Evolutionary conservation across 2,888 invertebrate genomes (phyloP).

Genomic region (Bombyx huttoni): DNA sequence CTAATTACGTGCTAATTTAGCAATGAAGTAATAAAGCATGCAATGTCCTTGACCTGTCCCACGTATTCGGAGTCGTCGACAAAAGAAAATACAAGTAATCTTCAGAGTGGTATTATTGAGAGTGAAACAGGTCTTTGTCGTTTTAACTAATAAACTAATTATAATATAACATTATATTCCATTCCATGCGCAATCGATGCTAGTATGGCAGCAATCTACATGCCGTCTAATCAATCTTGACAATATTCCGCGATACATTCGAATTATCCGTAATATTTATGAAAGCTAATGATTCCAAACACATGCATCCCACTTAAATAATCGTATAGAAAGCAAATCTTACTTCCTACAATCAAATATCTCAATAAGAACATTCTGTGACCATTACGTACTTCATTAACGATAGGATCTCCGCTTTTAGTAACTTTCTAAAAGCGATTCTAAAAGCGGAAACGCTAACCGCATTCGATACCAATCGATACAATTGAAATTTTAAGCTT

Average conservation of each 20-base stretch:
- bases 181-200: not conserved
- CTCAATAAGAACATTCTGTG: not conserved
- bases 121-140: not conserved
- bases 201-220: not conserved
- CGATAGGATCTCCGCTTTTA: not conserved
- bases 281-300: not conserved
- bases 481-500: not conserved
- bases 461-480: not conserved
- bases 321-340: not conserved
- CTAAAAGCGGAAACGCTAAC: not conserved
- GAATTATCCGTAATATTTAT: not conserved
- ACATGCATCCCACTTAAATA: not conserved
- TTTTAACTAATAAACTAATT: not conserved
- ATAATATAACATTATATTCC: not conserved
- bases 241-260: not conserved
- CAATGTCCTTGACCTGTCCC: not conserved
- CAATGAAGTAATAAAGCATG: not conserved
- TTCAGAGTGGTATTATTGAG: not conserved
- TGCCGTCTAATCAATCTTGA: not conserved
- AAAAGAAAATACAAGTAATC: not conserved
- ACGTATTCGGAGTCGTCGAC: not conserved
- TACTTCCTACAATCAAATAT: not conserved
- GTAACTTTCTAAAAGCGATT: not conserved
- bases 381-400: conserved; percentile 2
- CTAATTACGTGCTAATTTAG: too few relatives aligned